These are phyloP conservation scores for Oreotragus oreotragus DNA, from an alignment of 2,113 vertebrate species.

Conservation along the genomic window DNA sequence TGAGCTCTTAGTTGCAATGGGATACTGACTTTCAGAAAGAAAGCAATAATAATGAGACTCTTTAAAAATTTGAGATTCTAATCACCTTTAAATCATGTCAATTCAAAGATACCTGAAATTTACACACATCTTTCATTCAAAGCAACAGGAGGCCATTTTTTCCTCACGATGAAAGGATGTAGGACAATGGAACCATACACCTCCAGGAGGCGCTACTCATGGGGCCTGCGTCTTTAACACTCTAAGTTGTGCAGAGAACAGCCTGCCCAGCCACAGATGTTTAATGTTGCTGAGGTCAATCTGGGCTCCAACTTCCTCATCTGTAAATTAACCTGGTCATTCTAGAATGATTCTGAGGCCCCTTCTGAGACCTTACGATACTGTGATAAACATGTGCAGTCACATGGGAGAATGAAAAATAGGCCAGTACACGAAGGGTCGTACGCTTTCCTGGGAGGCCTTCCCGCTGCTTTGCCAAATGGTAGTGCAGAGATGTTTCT, in stretches of 20 bases:
- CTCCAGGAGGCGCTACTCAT: fast-evolving
- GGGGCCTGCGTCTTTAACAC: neutral
- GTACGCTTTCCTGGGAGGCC: neutral
- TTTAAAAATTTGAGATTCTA: neutral
- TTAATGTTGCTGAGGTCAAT: neutral
- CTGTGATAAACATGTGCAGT: neutral
- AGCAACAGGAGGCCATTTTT: neutral
- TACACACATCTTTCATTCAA: neutral
- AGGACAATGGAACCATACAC: neutral
- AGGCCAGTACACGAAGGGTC: neutral
- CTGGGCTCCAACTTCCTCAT: neutral
- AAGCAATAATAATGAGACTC: neutral
- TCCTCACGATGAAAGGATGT: neutral
- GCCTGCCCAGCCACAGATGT: neutral
- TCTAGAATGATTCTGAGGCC: neutral
- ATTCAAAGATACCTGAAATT: neutral
- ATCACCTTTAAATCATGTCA: neutral
- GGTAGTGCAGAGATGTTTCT: neutral
- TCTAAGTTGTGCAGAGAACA: neutral
- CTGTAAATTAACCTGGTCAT: neutral
- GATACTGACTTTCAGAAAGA: neutral
- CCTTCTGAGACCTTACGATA: neutral
- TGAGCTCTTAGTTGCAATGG: neutral
- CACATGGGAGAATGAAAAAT: neutral
- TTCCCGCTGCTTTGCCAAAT: neutral